These are phyloP conservation scores for Octomys mimax DNA, from an alignment of 2,797 vertebrate genomes.

Conservation along the genomic window DNA sequence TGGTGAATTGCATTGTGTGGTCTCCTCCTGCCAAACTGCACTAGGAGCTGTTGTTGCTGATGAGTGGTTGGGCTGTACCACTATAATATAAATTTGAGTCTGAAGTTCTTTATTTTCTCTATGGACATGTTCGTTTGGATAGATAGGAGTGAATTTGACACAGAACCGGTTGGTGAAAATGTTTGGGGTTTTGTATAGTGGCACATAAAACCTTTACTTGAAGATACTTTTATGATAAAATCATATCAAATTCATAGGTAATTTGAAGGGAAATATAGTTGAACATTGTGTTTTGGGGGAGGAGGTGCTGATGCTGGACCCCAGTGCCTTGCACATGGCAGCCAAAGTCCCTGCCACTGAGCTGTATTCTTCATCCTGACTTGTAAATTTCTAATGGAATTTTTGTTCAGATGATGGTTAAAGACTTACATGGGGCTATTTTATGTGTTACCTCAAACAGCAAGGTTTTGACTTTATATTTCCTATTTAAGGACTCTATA, in stretches of 20 bases:
- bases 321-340: not conserved
- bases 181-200: not conserved
- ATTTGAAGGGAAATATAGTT: not conserved
- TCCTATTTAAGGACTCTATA: not conserved
- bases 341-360: not conserved
- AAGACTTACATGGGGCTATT: not conserved
- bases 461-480: not conserved
- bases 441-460: slow-evolving; percentile 5
- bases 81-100: slow-evolving; percentile 75
- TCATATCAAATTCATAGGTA: not conserved
- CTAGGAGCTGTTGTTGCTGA: slow-evolving; percentile 54
- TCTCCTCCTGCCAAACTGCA: slow-evolving; percentile 69
- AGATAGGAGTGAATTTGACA: slow-evolving; percentile 66
- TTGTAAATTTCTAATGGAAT: slow-evolving; percentile 17
- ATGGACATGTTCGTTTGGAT: slow-evolving; percentile 79
- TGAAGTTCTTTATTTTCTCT: slow-evolving; percentile 81
- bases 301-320: not conserved
- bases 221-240: slow-evolving; percentile 44
- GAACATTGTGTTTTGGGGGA: not conserved
- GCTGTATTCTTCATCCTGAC: not conserved
- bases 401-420: not conserved
- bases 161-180: slow-evolving; percentile 14
- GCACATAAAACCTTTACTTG: slow-evolving; percentile 5
- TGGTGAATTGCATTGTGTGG: slow-evolving; percentile 71
- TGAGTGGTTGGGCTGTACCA: slow-evolving; percentile 79